Conservation (phyloP, 2,797 vertebrate genomes). For the Manis javanica region DNA sequence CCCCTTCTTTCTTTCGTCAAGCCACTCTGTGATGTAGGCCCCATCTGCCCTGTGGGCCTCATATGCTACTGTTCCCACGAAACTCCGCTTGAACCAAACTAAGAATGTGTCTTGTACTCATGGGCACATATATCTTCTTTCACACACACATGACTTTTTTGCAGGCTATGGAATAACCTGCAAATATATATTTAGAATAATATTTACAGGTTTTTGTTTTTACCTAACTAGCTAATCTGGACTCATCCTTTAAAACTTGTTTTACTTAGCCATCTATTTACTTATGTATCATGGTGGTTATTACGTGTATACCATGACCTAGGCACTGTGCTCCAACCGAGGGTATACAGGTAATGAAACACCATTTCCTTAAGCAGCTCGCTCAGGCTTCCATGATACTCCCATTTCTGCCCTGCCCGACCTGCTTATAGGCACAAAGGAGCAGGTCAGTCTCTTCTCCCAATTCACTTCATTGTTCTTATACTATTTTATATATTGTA, state of each 20-base stretch:
- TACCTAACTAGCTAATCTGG: not conserved
- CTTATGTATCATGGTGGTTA: not conserved
- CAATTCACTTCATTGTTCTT: not conserved
- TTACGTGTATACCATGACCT: not conserved
- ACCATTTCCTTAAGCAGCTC: not conserved
- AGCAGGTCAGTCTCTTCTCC: not conserved
- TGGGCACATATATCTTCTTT: not conserved
- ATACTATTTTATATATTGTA: not conserved
- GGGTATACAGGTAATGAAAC: not conserved
- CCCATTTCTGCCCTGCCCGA: not conserved
- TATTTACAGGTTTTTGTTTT: not conserved
- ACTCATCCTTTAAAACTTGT: not conserved
- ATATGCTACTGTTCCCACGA: not conserved
- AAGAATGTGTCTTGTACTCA: not conserved
- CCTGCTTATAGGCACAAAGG: not conserved
- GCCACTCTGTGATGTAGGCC: not conserved
- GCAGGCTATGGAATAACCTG: not conserved
- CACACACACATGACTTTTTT: not conserved
- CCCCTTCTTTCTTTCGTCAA: not conserved
- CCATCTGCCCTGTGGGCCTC: fast-evolving
- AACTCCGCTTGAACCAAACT: not conserved
- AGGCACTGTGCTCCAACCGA: not conserved
- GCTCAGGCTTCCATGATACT: not conserved
- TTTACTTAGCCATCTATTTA: not conserved
- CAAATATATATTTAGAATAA: not conserved